Conservation (phyloP, 2,113 vertebrate genomes). For the Megaceryle torquata region DNA sequence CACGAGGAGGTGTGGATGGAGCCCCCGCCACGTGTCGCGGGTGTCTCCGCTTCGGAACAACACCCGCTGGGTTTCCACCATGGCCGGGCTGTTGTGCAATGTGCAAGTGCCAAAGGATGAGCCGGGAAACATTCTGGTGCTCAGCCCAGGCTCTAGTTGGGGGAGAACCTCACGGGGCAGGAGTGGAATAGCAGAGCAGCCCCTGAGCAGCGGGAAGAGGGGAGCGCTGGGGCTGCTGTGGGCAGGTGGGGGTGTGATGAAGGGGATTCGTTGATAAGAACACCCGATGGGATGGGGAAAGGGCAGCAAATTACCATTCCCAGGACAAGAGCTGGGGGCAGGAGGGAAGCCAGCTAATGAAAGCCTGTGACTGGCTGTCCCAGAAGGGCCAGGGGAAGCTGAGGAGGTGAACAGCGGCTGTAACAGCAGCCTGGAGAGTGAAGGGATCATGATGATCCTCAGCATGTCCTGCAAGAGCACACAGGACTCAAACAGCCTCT, state of each 20-base stretch:
- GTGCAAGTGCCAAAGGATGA: background rate
- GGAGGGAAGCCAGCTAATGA: background rate
- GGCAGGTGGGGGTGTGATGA: fast-evolving
- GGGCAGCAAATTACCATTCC: background rate
- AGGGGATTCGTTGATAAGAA: background rate
- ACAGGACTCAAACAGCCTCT: fast-evolving
- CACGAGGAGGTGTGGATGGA: background rate
- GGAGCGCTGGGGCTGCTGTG: background rate
- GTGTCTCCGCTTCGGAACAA: background rate
- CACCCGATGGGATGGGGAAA: background rate
- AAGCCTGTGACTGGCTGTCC: fast-evolving
- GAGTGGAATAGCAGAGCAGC: background rate
- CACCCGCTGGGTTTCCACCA: background rate
- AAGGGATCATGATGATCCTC: background rate
- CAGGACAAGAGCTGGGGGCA: background rate
- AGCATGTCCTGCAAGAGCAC: fast-evolving
- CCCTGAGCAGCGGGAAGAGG: background rate
- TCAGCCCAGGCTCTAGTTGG: background rate
- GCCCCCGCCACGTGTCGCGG: fast-evolving
- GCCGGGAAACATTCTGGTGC: background rate
- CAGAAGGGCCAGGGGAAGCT: background rate
- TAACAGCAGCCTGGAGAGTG: background rate
- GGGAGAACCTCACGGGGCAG: background rate
- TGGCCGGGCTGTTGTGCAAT: fast-evolving
- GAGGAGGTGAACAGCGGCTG: background rate